These are phyloP conservation scores for Antechinus flavipes DNA, from an alignment of 2,113 vertebrate species.

Conservation along the genomic window DNA sequence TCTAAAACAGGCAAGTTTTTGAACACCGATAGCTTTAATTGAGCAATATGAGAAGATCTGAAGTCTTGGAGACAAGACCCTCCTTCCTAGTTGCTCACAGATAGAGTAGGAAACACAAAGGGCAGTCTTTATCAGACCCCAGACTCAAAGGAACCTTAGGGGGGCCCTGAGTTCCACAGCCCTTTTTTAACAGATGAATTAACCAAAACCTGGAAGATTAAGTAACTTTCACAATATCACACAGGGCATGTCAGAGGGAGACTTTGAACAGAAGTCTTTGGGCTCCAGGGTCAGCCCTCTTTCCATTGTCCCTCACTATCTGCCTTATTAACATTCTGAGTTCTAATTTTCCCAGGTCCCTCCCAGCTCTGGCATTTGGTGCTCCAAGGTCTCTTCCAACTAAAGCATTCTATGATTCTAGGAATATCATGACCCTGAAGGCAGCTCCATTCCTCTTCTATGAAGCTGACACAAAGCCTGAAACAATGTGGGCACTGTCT, in stretches of 20 bases:
- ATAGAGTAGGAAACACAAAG: not conserved
- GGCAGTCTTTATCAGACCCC: not conserved
- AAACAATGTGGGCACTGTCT: not conserved
- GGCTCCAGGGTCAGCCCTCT: not conserved
- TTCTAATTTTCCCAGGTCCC: not conserved
- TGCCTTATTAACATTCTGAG: not conserved
- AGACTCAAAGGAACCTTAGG: not conserved
- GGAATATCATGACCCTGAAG: slow-evolving; percentile 1
- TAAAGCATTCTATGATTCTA: not conserved
- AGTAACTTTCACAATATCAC: not conserved
- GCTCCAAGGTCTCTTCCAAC: not conserved
- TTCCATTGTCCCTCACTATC: not conserved
- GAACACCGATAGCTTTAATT: not conserved
- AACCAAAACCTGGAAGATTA: not conserved
- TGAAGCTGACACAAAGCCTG: not conserved
- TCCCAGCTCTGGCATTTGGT: not conserved
- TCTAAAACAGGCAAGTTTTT: not conserved
- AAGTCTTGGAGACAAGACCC: not conserved
- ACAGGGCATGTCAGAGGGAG: not conserved
- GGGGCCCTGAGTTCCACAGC: not conserved
- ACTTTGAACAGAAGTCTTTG: not conserved
- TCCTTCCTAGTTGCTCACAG: not conserved
- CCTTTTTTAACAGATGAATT: not conserved
- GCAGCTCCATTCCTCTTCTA: not conserved
- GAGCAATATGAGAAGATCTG: not conserved